Conservation (phyloP, 1,140 invertebrate species). For the Bemisia tabaci region DNA sequence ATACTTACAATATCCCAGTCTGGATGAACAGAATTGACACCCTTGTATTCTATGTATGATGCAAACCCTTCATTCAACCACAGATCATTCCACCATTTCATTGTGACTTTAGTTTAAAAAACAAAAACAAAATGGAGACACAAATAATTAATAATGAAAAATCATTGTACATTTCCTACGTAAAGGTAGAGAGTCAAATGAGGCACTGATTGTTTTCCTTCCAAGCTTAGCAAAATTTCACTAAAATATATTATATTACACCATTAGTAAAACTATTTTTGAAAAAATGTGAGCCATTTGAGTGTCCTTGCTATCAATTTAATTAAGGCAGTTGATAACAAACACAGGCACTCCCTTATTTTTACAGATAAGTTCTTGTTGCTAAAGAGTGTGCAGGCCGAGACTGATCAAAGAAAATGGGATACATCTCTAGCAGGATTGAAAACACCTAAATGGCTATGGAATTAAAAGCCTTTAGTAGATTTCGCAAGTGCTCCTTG, state of each 20-base stretch:
- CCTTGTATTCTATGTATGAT: conserved; percentile 70
- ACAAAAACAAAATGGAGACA: conserved; percentile 16
- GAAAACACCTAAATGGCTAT: no score
- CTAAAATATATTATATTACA: conserved; percentile 7
- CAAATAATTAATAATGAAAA: conserved; percentile 1
- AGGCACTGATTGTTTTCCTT: not conserved
- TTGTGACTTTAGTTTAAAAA: conserved; percentile 53
- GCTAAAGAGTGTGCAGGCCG: no score
- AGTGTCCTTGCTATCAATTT: no score
- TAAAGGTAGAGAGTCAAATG: conserved; percentile 1
- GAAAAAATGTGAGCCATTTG: no score
- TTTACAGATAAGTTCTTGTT: not conserved
- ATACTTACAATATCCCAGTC: conserved; percentile 67
- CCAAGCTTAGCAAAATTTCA: not conserved
- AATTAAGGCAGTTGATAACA: no score
- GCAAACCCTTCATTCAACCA: conserved; percentile 92
- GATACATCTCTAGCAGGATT: no score
- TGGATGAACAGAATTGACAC: conserved; percentile 50
- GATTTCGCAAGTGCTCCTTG: no score
- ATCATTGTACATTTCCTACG: conserved; percentile 8
- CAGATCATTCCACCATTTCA: conserved; percentile 86
- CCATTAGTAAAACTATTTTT: not conserved
- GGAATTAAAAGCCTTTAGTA: no score
- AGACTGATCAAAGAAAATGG: no score
- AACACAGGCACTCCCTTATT: no score